Base-by-base conservation (phyloP, 2,888 invertebrate species). In the Bimastos eiseni region DNA sequence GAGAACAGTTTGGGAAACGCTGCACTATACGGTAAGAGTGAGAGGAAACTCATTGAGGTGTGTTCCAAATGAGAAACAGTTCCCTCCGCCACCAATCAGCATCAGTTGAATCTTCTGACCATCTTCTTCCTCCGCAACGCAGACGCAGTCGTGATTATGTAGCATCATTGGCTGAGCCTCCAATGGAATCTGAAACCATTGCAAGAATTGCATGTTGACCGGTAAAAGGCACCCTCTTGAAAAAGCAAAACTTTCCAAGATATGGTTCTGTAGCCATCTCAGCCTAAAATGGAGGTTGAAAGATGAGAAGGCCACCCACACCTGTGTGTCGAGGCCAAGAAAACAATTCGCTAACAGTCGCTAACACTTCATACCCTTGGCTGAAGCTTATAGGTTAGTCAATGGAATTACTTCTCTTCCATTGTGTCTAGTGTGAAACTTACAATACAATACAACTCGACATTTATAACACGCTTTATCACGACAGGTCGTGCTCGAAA, bases 1-100 rank as follows among this genome's bases (percentile, higher is more conserved):
- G n/a, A n/a, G n/a, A n/a, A n/a, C n/a, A n/a, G n/a, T n/a, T n/a
- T n/a, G n/a, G n/a, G n/a, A n/a, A n/a, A n/a, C n/a, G n/a, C n/a
- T n/a, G 11, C 4, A 11, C 70, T 70, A 70, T n/a, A 70, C 70
- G n/a, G 70, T 70, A 8, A 86, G 86, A 86, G 36, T 34, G 0
- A 86, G 86, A 34, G 86, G 86, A 86, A 86, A 86, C 33, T 86
- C n/a, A 15, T 96, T 96, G 89, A 96, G 94, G 92, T 95, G 95
- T 30, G 96, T 96, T 44, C 96, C 96, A 93, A 96, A 96, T 55
- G 96, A 96, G 93, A 96, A 96, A 92, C 96, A 96, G 92, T 95
- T 95, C 89, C 95, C 96, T 11, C 96, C 96, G 34, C 96, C 96
- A 21, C 96, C 96, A 37, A 95, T 90, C 11, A 95, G 92, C 44